phyloP scores from a whole-genome alignment of 2,113 vertebrate genomes.

The Tretioscincus oriximinensis region DNA sequence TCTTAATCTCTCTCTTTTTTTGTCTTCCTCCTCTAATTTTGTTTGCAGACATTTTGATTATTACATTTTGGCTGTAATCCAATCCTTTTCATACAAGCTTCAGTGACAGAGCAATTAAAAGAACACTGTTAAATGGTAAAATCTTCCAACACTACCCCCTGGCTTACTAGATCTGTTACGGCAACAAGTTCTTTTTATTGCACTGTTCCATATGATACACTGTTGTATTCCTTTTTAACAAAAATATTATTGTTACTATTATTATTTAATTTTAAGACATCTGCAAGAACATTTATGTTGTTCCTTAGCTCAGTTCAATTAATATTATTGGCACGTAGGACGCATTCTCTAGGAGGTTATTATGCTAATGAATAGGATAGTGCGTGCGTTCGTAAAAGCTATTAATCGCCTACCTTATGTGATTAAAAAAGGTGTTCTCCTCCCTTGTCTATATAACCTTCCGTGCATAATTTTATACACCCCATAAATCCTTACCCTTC shows the following conservation, averaged over 20 bases:
- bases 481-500: slow-evolving; percentile 14
- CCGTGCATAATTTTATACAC: slow-evolving; percentile 36
- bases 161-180: background rate
- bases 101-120: slow-evolving; percentile 47
- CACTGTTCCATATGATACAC: background rate
- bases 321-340: slow-evolving; percentile 50
- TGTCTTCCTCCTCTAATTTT: slow-evolving; percentile 13
- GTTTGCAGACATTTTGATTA: slow-evolving; percentile 55
- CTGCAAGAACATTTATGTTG: slow-evolving; percentile 44
- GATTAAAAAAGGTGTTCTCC: slow-evolving; percentile 45
- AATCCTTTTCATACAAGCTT: slow-evolving; percentile 43
- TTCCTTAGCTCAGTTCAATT: slow-evolving; percentile 50
- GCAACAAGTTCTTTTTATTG: slow-evolving; percentile 23
- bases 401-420: slow-evolving; percentile 44
- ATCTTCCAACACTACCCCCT: background rate
- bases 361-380: slow-evolving; percentile 42
- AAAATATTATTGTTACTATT: background rate
- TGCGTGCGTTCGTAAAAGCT: slow-evolving; percentile 33
- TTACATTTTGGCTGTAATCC: slow-evolving; percentile 53
- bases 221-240: slow-evolving; percentile 21
- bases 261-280: no score
- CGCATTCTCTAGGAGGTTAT: slow-evolving; percentile 42
- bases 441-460: slow-evolving; percentile 23
- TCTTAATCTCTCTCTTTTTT: slow-evolving; percentile 38
- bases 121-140: slow-evolving; percentile 8